Base-by-base conservation (phyloP, 2,888 invertebrate species). In the Diaperis boleti region DNA sequence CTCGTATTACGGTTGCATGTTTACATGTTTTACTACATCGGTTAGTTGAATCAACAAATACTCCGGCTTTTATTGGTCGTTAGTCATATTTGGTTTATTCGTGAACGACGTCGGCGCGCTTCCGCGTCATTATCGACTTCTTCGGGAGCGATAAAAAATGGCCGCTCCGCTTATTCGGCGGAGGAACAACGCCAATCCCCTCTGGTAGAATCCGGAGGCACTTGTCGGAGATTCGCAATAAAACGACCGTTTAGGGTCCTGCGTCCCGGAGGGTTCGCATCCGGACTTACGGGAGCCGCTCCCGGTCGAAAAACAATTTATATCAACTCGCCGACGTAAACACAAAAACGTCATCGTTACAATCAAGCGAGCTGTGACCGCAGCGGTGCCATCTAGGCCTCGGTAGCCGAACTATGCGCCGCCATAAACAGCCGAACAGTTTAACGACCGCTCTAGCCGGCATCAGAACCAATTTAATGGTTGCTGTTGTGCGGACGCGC, bases 1-100 rank as follows among this genome's bases (percentile, higher is more conserved):
- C 80, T 78, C 73, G 77, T 76, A 79, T 79, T 78, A 78, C 78
- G 76, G 78, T 78, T 79, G 79, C 78, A 79, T 81, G 81, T 80
- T 80, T 79, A 80, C 79, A 79, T 72, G 76, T 72, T 75, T 69
- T 71, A 73, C 71, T 71, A 72, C 66, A 78, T 77, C 76, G 75
- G 74, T 76, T 76, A 70, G 75, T 70, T 74, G 76, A 73, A 77
- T 78, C 77, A 79, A 78, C 79, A 78, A 79, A 78, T 77, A 74
- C 70, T 71, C 74, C n/a, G 71, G 70, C 75, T 76, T 78, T 79
- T 76, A 77, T 77, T 74, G 74, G 74, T 65, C 75, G 73, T 78
- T 74, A 74, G 59, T 78, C 76, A 76, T 76, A 75, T 74, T 74
- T 70, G 65, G 70, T 72, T 72, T 74, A 74, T 74, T 75, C 73